Base-by-base conservation (phyloP, 2,888 invertebrate genomes). In the Helobdella robusta region DNA sequence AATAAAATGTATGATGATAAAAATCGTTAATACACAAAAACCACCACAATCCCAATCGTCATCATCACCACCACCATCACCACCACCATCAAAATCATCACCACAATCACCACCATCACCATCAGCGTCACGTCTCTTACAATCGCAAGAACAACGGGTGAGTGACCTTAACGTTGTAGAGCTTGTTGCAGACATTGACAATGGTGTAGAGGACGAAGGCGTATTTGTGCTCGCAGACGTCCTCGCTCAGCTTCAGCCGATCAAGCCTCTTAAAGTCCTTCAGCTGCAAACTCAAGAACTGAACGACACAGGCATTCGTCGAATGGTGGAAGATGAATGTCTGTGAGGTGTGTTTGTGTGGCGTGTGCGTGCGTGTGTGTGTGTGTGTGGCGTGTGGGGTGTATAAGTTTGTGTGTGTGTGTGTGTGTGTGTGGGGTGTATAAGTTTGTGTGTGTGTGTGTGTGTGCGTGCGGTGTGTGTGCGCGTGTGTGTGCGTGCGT, bases 171-270 rank as follows among this genome's bases (percentile, higher is more conserved):
- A 70, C 18, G 0, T 44, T 62, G 52, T 58, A 44, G 8, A 58
- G 23, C 23, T 64, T 61, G 63, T 64, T 65, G 59, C 62, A 48
- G 28, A 70, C 63, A 23, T 34, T 64, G 54, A 70, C 48, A 20
- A 50, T 54, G n/a, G 66, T 68, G 59, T 56, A 66, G 65, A 68
- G 68, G 46, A 68, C 66, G 50, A 70, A 63, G 15, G 67, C 68
- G 28, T 66, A 69, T 62, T 68, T 68, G 60, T 70, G 63, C n/a
- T 68, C 68, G 3, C 68, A 68, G 18, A 68, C 68, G 20, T 63
- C 52, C 40, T 70, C 70, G 35, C 61, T 61, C 20, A 59, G 61
- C 3, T 52, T 40, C 25, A 40, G 35, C 25, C 61, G 25, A 6
- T 68, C 67, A 0, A 59, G 59, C 5, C 67, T 59, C 32, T 68